These are phyloP conservation scores for Protaetia brevitarsis DNA, from an alignment of 1,140 invertebrate genomes.

Conservation along the genomic window DNA sequence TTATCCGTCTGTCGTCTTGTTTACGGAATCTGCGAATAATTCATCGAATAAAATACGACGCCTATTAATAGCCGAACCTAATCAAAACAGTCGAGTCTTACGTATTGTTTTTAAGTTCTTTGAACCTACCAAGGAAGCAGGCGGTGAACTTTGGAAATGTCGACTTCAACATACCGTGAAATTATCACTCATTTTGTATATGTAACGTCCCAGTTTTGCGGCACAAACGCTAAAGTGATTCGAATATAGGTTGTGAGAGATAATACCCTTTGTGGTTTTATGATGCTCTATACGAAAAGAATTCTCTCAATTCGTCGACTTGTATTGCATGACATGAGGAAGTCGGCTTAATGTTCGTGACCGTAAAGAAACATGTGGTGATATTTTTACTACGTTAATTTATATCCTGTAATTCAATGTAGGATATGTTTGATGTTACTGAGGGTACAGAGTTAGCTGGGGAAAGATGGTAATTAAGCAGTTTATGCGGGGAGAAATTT, in stretches of 20 bases:
- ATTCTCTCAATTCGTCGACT: no score
- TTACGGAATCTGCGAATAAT: not conserved
- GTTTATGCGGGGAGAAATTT: no score
- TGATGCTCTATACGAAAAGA: no score
- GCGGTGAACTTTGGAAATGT: conserved; percentile 1
- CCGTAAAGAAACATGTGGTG: not conserved
- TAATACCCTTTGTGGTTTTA: no score
- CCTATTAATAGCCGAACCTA: not conserved
- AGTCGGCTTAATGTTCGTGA: not conserved
- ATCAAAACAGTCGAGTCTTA: not conserved
- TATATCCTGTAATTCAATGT: not conserved
- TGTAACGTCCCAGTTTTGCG: not conserved
- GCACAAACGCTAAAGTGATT: not conserved
- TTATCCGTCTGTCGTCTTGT: not conserved
- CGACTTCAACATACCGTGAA: conserved; percentile 2
- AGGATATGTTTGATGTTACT: not conserved
- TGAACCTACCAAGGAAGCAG: not conserved
- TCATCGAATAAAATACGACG: not conserved
- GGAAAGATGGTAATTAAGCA: no score
- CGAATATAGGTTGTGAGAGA: no score
- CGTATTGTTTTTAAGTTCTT: not conserved
- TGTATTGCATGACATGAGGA: not conserved
- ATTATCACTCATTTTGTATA: not conserved
- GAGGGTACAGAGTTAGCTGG: no score
- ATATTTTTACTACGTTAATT: not conserved